Base-by-base conservation (phyloP, 2,888 invertebrate genomes). In the Scelioninae gen. 1 region DNA sequence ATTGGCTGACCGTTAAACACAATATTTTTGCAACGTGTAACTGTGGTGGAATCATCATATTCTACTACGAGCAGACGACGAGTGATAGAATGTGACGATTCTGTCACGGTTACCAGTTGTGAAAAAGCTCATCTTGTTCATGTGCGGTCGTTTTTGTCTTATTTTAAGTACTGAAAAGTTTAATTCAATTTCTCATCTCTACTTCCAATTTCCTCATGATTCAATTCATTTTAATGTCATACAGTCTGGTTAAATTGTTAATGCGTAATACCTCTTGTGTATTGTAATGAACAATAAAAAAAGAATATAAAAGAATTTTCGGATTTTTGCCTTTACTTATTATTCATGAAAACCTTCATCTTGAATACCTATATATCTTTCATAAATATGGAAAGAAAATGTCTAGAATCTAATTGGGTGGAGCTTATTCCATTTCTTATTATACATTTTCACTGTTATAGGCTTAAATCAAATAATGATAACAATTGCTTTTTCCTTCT, bases 381-480 rank as follows among this genome's bases (percentile, higher is more conserved):
- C 23, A 23, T 23, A 23, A 23, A 23, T 23, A 23, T 4, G 23
- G 23, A 23, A 23, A 23, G 23, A 4, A 23, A 23, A 23, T 23
- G 23, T 23, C 23, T 23, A 23, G 23, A 23, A 23, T 23, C 23
- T 23, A 23, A 23, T 23, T 23, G 23, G 23, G 1, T 23, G 23
- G 23, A 23, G 23, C 23, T 23, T 23, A 23, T 23, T 23, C 23
- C 23, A 23, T 23, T n/a, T 43, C n/a, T n/a, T 11, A 43, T 10
- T 43, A 43, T 43, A 10, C 47, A 47, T 47, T 47, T 47, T 47
- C n/a, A 16, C 47, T 16, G 1, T 47, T 47, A 47, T 5, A 16
- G 10, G 16, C 16, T 47, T 47, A 16, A 29, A 53, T 8, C 11
- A 53, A 53, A 11, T 53, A 40, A 40, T 40, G 58, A 58, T 16